phyloP scores from a whole-genome alignment of 2,113 vertebrate genomes.

The Tricholaema leucomelas region DNA sequence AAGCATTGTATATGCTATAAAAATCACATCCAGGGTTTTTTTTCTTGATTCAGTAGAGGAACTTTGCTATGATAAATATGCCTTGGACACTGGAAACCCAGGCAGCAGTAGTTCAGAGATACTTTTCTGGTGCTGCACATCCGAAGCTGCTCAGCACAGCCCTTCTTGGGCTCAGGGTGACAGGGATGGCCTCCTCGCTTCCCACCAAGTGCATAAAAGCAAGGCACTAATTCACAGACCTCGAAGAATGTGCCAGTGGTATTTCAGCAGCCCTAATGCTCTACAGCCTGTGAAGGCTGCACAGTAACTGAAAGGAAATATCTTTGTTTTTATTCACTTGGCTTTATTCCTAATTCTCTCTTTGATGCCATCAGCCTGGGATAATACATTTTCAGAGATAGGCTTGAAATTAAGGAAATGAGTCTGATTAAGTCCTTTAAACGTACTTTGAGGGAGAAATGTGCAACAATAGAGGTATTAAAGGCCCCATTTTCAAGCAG shows the following conservation, averaged over 20 bases:
- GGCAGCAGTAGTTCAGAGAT: slow-evolving; percentile 14
- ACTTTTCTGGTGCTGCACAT: not conserved
- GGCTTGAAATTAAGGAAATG: slow-evolving; percentile 61
- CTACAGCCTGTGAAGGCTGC: slow-evolving; percentile 34
- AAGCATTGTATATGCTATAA: not conserved
- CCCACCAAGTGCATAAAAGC: not conserved
- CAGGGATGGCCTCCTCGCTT: not conserved
- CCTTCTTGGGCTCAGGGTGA: not conserved
- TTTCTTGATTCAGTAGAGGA: not conserved
- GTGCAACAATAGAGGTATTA: slow-evolving; percentile 49
- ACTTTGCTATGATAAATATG: not conserved
- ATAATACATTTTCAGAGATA: slow-evolving; percentile 58
- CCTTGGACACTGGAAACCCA: not conserved
- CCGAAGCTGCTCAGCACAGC: not conserved
- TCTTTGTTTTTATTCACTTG: slow-evolving; percentile 65
- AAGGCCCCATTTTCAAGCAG: slow-evolving; percentile 43
- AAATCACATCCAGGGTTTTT: not conserved
- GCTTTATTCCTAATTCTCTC: slow-evolving; percentile 64
- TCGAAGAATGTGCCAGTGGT: slow-evolving; percentile 43
- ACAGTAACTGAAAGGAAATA: slow-evolving; percentile 62
- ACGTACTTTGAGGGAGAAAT: slow-evolving; percentile 40
- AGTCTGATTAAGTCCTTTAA: slow-evolving; percentile 50
- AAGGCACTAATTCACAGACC: not conserved
- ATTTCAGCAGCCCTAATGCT: slow-evolving; percentile 45
- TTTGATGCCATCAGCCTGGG: slow-evolving; percentile 66